Evolutionary conservation across 2,113 vertebrate genomes (phyloP).

Genomic region (Sterna hirundo): DNA sequence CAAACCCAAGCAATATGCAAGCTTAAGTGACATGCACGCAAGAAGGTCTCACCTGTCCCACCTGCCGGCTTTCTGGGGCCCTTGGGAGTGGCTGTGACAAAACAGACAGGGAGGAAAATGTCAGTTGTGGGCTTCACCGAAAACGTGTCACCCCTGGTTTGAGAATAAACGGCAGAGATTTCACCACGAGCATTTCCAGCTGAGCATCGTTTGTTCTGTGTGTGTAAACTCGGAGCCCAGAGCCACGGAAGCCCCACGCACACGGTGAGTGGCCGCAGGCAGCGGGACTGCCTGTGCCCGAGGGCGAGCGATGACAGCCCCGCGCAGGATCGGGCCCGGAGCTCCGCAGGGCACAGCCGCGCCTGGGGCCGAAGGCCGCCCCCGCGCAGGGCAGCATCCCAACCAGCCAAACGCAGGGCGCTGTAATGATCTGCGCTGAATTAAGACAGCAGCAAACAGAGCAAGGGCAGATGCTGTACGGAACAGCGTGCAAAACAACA

Average conservation of each 20-base stretch:
- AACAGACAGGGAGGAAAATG: neutral
- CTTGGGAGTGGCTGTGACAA: constrained; percentile 61
- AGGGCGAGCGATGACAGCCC: neutral
- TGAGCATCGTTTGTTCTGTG: rapidly evolving
- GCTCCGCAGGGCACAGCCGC: neutral
- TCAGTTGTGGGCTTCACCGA: neutral
- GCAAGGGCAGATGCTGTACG: neutral
- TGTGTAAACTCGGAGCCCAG: neutral
- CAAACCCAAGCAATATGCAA: neutral
- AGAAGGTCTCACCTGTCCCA: constrained; percentile 57
- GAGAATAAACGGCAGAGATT: neutral
- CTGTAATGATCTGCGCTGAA: neutral
- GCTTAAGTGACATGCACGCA: rapidly evolving
- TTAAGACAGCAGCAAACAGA: neutral
- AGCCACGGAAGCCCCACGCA: rapidly evolving
- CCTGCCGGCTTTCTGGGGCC: neutral
- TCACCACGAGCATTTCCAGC: neutral
- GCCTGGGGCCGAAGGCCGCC: rapidly evolving
- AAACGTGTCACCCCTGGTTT: neutral
- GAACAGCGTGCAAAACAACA: neutral
- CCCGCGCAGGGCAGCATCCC: neutral
- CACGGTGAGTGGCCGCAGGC: rapidly evolving
- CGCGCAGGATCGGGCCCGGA: neutral
- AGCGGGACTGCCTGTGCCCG: rapidly evolving
- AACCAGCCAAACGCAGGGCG: neutral